A percentile compares a stretch with the other conserved stretches of the same genome.
Conservation (phyloP, 2,888 invertebrate genomes). For the Automeris io region DNA sequence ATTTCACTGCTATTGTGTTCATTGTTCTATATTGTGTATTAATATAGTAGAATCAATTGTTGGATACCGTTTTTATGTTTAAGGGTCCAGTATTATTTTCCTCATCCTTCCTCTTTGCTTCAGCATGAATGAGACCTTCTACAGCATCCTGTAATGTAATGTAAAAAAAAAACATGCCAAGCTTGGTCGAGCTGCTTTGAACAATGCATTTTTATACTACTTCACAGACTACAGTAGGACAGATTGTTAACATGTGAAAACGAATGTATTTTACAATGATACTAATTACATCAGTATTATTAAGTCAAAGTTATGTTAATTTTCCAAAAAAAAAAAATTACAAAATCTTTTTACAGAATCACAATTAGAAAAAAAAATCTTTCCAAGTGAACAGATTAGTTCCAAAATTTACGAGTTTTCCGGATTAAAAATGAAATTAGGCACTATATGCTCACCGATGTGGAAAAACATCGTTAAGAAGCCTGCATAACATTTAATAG, state of each 20-base stretch:
- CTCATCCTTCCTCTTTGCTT: constrained; percentile 54
- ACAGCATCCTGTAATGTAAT: constrained; percentile 64
- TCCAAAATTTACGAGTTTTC: too few relatives aligned
- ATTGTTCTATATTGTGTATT: neutral
- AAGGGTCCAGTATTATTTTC: constrained; percentile 37
- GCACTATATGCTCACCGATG: too few relatives aligned
- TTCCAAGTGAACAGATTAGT: too few relatives aligned
- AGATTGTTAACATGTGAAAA: neutral
- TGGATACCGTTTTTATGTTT: constrained; percentile 50
- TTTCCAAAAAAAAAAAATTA: too few relatives aligned
- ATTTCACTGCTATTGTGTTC: too few relatives aligned
- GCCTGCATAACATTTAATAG: too few relatives aligned
- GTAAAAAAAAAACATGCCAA: constrained; percentile 50
- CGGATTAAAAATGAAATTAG: too few relatives aligned
- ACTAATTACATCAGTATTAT: too few relatives aligned
- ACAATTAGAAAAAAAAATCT: too few relatives aligned
- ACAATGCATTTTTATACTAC: neutral
- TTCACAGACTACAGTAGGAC: neutral
- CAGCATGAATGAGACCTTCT: constrained; percentile 51
- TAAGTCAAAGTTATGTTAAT: too few relatives aligned
- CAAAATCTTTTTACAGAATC: too few relatives aligned
- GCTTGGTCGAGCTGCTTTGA: constrained; percentile 25
- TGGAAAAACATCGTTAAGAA: too few relatives aligned
- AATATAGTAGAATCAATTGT: constrained; percentile 3
- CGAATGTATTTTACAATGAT: constrained; percentile 1